A percentile compares a stretch with the other conserved stretches of the same genome.
Conservation (phyloP, 2,888 invertebrate species). For the Oeneis ivallda region DNA sequence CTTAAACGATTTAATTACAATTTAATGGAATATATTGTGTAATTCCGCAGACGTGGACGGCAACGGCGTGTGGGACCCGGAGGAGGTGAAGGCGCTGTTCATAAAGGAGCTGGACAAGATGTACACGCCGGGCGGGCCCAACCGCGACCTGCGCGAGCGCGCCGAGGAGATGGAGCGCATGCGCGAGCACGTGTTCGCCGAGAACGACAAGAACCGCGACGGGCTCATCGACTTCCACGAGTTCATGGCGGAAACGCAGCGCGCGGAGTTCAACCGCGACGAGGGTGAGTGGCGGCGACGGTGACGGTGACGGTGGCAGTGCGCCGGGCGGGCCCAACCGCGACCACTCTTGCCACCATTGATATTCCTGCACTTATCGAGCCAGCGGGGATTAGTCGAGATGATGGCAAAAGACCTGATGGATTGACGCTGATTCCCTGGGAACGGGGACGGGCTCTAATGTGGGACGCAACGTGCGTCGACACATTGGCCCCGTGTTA, state of each 20-base stretch:
- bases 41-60: constrained; percentile 87
- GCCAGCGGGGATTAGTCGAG: too few species aligned
- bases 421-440: too few species aligned
- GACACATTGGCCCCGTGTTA: too few species aligned
- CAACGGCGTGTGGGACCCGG: constrained; percentile 94
- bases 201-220: constrained; percentile 94
- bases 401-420: too few species aligned
- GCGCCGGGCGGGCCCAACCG: too few species aligned
- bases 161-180: constrained; percentile 99
- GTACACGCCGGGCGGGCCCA: constrained; percentile 91
- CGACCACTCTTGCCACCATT: too few species aligned
- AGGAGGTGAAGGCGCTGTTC: constrained; percentile 96
- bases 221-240: constrained; percentile 93
- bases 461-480: too few species aligned
- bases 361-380: too few species aligned
- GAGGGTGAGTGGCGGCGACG: constrained; percentile 66
- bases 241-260: constrained; percentile 92
- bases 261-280: constrained; percentile 92
- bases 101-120: constrained; percentile 97
- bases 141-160: constrained; percentile 93
- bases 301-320: too few species aligned
- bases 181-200: constrained; percentile 97
- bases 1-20: too few species aligned
- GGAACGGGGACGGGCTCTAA: too few species aligned
- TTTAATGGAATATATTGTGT: neutral